Conservation (phyloP, 2,888 invertebrate species). For the Lasioglossum marginatum region DNA sequence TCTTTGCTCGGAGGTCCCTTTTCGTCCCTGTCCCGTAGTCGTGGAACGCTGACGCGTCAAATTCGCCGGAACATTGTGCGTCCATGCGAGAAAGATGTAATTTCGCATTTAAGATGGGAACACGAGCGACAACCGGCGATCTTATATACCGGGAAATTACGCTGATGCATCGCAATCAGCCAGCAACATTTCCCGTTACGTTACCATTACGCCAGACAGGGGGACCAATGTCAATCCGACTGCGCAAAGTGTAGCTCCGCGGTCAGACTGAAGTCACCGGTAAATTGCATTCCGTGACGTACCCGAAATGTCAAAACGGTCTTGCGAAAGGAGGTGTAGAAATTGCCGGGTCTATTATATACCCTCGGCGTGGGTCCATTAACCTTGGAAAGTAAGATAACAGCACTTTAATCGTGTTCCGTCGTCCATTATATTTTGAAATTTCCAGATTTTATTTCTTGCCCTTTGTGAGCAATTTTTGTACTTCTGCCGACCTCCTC, state of each 20-base stretch:
- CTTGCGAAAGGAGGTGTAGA: not conserved
- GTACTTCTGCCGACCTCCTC: not conserved
- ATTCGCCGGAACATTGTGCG: slow-evolving; percentile 50
- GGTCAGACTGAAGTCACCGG: not conserved
- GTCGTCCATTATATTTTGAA: not conserved
- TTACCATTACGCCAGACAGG: not conserved
- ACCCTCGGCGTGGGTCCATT: not conserved
- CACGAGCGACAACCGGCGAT: not conserved
- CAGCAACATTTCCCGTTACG: not conserved
- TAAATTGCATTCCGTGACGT: not conserved
- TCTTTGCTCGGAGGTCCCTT: slow-evolving; percentile 38
- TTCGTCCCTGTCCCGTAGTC: slow-evolving; percentile 26
- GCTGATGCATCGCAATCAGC: slow-evolving; percentile 20
- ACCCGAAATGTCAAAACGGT: not conserved
- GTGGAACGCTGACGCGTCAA: slow-evolving; percentile 60
- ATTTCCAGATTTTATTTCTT: not conserved
- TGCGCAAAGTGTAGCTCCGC: not conserved
- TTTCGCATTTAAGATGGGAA: slow-evolving; percentile 46
- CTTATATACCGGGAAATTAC: slow-evolving; percentile 28
- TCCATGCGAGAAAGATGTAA: slow-evolving; percentile 56
- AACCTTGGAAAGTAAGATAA: slow-evolving; percentile 5
- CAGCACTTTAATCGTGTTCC: not conserved
- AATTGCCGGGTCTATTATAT: not conserved
- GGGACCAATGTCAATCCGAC: not conserved
- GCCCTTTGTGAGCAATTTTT: not conserved